A percentile compares a stretch with the other conserved stretches of the same genome.
Conservation (phyloP, 2,113 vertebrate species). For the Circaetus cinerascens region DNA sequence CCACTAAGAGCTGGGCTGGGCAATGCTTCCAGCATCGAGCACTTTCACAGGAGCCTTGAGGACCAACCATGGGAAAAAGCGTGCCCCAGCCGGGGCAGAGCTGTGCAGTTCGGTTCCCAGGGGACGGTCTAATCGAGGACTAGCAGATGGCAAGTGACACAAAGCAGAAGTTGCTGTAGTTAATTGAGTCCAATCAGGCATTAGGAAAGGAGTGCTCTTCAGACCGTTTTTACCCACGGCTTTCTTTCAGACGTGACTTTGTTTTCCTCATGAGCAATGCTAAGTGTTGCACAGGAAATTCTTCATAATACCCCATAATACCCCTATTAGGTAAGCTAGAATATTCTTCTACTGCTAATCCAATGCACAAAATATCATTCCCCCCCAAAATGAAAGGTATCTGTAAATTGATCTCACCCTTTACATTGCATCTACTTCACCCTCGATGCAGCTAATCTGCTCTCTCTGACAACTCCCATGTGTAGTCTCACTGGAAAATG, state of each 20-base stretch:
- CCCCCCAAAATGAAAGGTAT: background rate
- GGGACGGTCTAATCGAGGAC: background rate
- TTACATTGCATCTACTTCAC: background rate
- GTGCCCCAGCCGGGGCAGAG: background rate
- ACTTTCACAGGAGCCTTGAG: accelerated
- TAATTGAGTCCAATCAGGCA: background rate
- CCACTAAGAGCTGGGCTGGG: background rate
- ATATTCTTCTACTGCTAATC: background rate
- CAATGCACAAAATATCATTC: background rate
- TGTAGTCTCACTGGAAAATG: background rate
- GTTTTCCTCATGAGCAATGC: background rate
- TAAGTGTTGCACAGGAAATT: background rate
- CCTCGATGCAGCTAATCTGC: background rate
- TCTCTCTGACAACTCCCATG: background rate
- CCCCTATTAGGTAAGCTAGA: background rate
- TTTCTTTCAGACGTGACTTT: background rate
- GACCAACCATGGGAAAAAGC: background rate
- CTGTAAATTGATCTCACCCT: background rate
- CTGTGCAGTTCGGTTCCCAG: background rate
- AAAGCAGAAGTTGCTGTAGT: background rate
- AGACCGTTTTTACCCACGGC: background rate
- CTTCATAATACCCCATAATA: background rate
- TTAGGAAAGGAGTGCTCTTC: background rate
- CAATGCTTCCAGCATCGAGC: accelerated
- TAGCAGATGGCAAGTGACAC: background rate